phyloP scores from a whole-genome alignment of 2,113 vertebrate genomes.

The Mustelus asterias region DNA sequence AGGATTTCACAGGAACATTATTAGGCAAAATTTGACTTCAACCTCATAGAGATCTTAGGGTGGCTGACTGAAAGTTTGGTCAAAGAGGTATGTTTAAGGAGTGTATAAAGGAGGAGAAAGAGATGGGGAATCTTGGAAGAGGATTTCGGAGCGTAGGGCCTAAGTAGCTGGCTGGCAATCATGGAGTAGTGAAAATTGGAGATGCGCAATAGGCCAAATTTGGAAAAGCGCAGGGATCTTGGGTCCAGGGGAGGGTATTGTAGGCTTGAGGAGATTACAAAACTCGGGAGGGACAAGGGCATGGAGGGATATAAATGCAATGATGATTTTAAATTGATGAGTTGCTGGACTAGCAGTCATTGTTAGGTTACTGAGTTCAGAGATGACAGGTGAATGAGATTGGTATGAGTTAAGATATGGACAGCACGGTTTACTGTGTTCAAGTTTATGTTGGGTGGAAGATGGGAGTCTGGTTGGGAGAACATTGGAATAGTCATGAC shows the following conservation, averaged over 20 bases:
- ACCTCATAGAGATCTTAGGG: background rate
- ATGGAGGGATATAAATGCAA: background rate
- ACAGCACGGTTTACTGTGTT: background rate
- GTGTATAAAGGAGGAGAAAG: background rate
- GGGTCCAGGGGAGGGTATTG: background rate
- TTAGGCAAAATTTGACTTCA: background rate
- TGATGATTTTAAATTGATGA: background rate
- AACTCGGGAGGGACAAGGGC: too few species aligned
- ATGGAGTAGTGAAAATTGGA: background rate
- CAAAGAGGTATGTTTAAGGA: background rate
- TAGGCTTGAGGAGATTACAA: background rate
- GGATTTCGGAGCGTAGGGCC: background rate
- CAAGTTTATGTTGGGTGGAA: background rate
- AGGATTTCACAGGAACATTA: background rate
- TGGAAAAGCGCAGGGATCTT: background rate
- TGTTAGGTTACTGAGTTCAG: background rate
- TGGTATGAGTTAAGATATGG: background rate
- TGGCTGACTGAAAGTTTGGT: background rate
- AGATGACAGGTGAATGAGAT: background rate
- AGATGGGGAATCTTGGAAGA: background rate
- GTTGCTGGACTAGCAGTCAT: background rate
- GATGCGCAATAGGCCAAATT: background rate
- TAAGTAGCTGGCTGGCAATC: background rate
- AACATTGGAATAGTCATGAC: background rate
- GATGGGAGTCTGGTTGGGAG: background rate